Base-by-base conservation (phyloP, 2,888 invertebrate genomes). In the Griposia aprilina region DNA sequence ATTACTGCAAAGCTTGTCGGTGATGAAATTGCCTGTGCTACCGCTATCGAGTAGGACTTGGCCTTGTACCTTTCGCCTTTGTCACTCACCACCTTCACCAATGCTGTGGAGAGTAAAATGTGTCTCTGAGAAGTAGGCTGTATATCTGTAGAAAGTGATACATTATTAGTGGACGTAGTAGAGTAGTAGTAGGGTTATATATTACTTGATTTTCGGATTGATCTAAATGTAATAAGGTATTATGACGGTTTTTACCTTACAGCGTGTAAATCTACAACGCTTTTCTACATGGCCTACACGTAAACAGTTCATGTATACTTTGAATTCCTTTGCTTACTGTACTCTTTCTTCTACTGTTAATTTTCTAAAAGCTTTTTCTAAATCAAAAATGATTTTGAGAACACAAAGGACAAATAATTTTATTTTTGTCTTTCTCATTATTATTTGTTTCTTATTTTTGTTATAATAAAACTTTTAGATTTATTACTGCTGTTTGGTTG, bases 261-360 rank as follows among this genome's bases (percentile, higher is more conserved):
- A 70, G n/a, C 70, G 70, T 57, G 57, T 20, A 11, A 70, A 70
- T 52, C 70, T 70, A 59, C 70, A 70, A 59, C 57, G 70, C 45
- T 70, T 26, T 59, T 70, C 70, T 30, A 17, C 7, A 45, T 70
- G 70, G 20, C 69, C 69, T n/a, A n/a, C n/a, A n/a, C n/a, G n/a
- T n/a, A n/a, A 20, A 41, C 57, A 70, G 45, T 70, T 70, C 57
- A 59, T 59, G 15, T 59, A 70, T 45, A 70, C 45, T 70, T 70
- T 59, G 30, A 70, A 59, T 59, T 70, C 70, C 0, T 59, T 59
- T 59, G 70, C 41, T 52, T 68, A 36, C 30, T 30, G n/a, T 23
- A 68, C 10, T 68, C 52, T 68, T 23, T 55, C 52, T 68, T 67
- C 52, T 55, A 68, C 52, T 45, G 59, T 45, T 59, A 59, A 59